Evolutionary conservation across 2,797 vertebrate genomes (phyloP), one percentile per base, ranked within the genome.

Genomic region (Buceros bicornis): DNA sequence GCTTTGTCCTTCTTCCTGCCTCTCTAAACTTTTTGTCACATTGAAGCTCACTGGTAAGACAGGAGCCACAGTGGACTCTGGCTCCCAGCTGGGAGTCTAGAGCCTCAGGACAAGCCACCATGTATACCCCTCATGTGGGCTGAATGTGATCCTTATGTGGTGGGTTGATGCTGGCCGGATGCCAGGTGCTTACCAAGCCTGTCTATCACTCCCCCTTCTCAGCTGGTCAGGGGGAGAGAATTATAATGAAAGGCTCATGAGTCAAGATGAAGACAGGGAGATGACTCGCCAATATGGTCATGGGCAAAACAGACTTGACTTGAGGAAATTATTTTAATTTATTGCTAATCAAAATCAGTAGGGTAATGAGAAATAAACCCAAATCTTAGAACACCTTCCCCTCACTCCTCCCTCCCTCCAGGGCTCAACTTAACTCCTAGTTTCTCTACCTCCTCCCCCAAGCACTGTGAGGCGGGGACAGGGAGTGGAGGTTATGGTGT

Each of bases 241-340:
- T 66, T 28, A n/a, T 1, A 4, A 37, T 0, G 0, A n/a, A 53
- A 74, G 14, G 17, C 37, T 67, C 1, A 1, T 35, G 54, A 29
- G 11, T 37, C 0, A 1, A 45, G 25, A 18, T 51, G 51, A 35
- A 54, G 37, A 25, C 53, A 33, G 42, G 24, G 61, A 66, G 21
- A 51, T 58, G 26, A 18, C 17, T 45, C 9, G 15, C 2, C 17
- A 51, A 6, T 51, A 60, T 14, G 0, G 1, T 53, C 37, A 21
- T 0, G 0, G 29, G 50, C 15, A 72, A 83, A 40, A 48, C 42
- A 22, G 28, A n/a, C 28, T 57, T 1, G 2, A 33, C 16, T 29
- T 48, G 33, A 18, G 58, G 33, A 73, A 65, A 48, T 31, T 26
- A 51, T 7, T 56, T 50, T 42, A 18, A n/a, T 40, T 40, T 40